Evolutionary conservation across 2,888 invertebrate species (phyloP).

Genomic region (Ectemnius continuus): DNA sequence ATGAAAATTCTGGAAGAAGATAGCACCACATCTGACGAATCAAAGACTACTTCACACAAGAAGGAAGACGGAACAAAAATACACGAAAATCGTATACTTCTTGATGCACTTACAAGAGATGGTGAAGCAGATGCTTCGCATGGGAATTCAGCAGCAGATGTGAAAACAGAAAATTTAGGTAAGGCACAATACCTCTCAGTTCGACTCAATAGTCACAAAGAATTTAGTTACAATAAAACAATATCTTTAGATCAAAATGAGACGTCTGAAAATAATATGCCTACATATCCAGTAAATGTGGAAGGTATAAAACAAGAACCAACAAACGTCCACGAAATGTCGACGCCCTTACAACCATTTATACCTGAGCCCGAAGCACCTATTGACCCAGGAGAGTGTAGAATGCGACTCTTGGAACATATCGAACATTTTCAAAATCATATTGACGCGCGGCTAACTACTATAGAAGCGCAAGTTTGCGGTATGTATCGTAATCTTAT

Average conservation of each 20-base stretch:
- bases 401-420: constrained; percentile 87
- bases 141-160: constrained; percentile 35
- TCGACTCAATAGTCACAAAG: not conserved
- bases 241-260: constrained; percentile 24
- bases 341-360: constrained; percentile 67
- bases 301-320: constrained; percentile 37
- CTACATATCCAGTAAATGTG: constrained; percentile 13
- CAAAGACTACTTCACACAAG: constrained; percentile 61
- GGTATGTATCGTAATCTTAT: constrained; percentile 75
- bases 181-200: not conserved
- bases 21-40: constrained; percentile 68
- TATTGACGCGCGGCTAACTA: constrained; percentile 85
- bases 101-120: constrained; percentile 66
- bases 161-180: constrained; percentile 56
- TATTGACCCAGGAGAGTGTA: constrained; percentile 88
- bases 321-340: constrained; percentile 41
- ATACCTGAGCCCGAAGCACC: constrained; percentile 90
- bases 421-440: constrained; percentile 87
- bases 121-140: constrained; percentile 43
- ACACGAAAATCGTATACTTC: constrained; percentile 64
- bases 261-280: constrained; percentile 24
- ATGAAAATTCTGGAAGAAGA: constrained; percentile 77
- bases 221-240: constrained; percentile 16
- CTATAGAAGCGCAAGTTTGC: constrained; percentile 87
- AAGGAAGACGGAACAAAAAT: constrained; percentile 55